Evolutionary conservation across 2,888 invertebrate genomes (phyloP).

Genomic region (Tetranychus truncatus): DNA sequence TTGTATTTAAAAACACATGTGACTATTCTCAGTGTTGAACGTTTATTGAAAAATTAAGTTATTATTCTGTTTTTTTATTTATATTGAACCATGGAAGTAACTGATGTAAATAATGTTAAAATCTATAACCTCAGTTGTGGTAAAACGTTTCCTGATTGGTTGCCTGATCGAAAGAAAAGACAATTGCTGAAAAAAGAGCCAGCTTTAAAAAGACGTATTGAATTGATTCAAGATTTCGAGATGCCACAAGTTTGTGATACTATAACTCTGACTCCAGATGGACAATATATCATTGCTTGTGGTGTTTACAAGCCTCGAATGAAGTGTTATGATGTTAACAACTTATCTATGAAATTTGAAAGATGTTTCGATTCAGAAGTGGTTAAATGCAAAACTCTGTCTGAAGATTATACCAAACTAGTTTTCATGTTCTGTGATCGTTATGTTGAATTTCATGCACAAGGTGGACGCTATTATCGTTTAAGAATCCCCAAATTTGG

Average conservation of each 20-base stretch:
- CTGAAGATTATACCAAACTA: slow-evolving; percentile 88
- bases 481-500: slow-evolving; percentile 86
- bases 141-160: slow-evolving; percentile 91
- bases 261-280: slow-evolving; percentile 67
- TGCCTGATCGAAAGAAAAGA: slow-evolving; percentile 61
- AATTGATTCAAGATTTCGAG: slow-evolving; percentile 95
- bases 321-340: slow-evolving; percentile 86
- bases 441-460: slow-evolving; percentile 84
- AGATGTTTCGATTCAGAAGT: slow-evolving; percentile 92
- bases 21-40: no score
- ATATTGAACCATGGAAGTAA: slow-evolving; percentile 54
- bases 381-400: slow-evolving; percentile 72
- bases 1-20: no score
- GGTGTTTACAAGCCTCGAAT: slow-evolving; percentile 86
- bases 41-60: background rate
- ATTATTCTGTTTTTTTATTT: background rate
- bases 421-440: slow-evolving; percentile 74
- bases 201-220: slow-evolving; percentile 72
- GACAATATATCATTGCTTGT: slow-evolving; percentile 72
- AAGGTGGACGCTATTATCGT: slow-evolving; percentile 73
- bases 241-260: slow-evolving; percentile 86
- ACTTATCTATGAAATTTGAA: slow-evolving; percentile 91
- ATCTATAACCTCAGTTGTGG: slow-evolving; percentile 93
- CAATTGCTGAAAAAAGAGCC: slow-evolving; percentile 67
- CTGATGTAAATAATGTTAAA: slow-evolving; percentile 83